Conservation (phyloP, 2,113 vertebrate genomes). For the Bothrops jararaca region DNA sequence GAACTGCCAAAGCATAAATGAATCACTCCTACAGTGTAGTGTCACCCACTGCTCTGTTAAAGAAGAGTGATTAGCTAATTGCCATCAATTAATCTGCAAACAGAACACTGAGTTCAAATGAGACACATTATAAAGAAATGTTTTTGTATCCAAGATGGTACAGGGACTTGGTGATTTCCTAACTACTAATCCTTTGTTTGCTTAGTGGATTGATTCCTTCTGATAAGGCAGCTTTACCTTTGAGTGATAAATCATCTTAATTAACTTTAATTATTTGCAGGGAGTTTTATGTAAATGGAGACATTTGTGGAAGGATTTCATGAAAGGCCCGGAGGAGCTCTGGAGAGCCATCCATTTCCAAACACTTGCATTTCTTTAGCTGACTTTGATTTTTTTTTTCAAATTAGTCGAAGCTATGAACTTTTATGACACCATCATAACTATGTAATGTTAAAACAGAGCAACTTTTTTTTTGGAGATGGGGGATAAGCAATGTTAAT, state of each 20-base stretch:
- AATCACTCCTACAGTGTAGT: conserved; percentile 29
- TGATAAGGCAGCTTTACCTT: conserved; percentile 60
- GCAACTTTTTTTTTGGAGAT: neutral
- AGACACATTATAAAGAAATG: conserved; percentile 32
- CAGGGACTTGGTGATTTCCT: conserved; percentile 34
- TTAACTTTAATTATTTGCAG: conserved; percentile 67
- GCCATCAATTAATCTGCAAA: conserved; percentile 58
- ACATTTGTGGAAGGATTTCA: conserved; percentile 29
- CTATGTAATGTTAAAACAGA: neutral
- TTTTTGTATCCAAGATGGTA: conserved; percentile 39
- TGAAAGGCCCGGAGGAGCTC: neutral
- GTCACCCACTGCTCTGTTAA: conserved; percentile 37
- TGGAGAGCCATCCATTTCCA: neutral
- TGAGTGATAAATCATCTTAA: conserved; percentile 70
- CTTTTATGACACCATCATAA: neutral
- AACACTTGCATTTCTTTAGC: fast-evolving
- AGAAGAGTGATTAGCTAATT: conserved; percentile 63
- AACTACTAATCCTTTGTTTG: conserved; percentile 57
- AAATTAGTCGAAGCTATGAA: fast-evolving
- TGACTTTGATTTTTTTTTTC: fast-evolving
- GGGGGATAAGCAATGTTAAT: neutral
- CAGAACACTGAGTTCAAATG: conserved; percentile 11
- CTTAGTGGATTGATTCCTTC: conserved; percentile 64
- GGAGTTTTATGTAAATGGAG: conserved; percentile 51
- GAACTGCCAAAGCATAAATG: conserved; percentile 33